These are phyloP conservation scores for Stichodactyla mertensii DNA, from an alignment of 64 coral and sea anemone species.

Conservation along the genomic window DNA sequence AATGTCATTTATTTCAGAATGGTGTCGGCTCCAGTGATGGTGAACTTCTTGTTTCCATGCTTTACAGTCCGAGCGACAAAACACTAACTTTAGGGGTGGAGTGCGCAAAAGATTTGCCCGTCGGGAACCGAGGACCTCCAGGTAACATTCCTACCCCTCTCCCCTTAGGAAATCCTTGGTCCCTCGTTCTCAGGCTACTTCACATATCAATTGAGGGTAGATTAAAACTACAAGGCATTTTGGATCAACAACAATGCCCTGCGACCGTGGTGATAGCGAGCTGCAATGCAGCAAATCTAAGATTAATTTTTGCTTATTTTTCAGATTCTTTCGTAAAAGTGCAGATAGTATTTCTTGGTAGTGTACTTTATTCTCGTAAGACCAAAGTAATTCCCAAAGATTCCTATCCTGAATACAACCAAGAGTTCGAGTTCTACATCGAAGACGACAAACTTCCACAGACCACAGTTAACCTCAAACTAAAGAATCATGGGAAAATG, in stretches of 20 bases:
- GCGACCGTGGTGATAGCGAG: too few relatives aligned
- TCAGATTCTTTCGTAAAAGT: constrained; percentile 83
- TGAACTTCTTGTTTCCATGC: constrained; percentile 39
- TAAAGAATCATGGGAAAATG: constrained; percentile 57
- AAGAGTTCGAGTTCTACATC: constrained; percentile 59
- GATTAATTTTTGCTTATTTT: background rate
- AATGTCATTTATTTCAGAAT: background rate
- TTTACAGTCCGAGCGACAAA: constrained; percentile 41
- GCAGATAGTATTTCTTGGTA: constrained; percentile 42
- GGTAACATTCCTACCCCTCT: background rate
- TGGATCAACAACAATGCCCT: too few relatives aligned
- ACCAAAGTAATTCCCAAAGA: constrained; percentile 66
- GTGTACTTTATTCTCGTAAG: constrained; percentile 31
- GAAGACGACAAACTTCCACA: constrained; percentile 70
- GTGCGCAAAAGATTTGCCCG: constrained; percentile 28
- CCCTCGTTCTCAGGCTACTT: background rate
- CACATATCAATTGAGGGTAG: too few relatives aligned
- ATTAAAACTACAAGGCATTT: too few relatives aligned
- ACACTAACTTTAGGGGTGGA: constrained; percentile 33
- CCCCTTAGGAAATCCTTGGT: background rate
- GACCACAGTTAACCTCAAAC: constrained; percentile 52
- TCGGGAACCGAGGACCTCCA: background rate
- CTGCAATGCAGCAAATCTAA: background rate
- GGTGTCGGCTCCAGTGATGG: background rate
- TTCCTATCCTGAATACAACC: constrained; percentile 53